These are phyloP conservation scores for Pollachius pollachius DNA, from an alignment of 2,113 vertebrate genomes.

Conservation along the genomic window DNA sequence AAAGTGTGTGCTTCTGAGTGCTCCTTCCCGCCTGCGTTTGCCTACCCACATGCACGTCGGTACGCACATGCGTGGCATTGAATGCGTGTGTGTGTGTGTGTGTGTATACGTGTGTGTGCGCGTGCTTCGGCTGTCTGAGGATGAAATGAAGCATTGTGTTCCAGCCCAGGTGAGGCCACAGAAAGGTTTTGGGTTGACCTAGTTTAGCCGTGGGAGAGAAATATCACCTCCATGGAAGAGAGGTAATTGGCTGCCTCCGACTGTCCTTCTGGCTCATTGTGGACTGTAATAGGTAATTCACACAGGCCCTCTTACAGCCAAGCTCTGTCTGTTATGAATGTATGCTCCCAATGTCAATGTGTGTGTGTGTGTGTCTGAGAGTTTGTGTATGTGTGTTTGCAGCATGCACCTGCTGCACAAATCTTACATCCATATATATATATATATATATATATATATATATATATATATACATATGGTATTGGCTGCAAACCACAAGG, in stretches of 20 bases:
- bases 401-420: slow-evolving; percentile 11
- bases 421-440: not conserved
- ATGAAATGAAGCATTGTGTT: slow-evolving; percentile 61
- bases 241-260: slow-evolving; percentile 71
- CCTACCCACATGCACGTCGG: not conserved
- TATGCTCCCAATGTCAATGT: not conserved
- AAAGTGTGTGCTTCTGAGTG: not conserved
- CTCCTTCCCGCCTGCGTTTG: no score
- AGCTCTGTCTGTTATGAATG: not conserved
- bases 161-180: slow-evolving; percentile 64
- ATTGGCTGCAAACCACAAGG: no score
- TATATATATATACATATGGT: no score
- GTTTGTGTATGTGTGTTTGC: slow-evolving; percentile 12
- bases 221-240: slow-evolving; percentile 65
- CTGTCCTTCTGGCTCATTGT: slow-evolving; percentile 69
- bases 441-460: not conserved
- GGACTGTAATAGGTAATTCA: slow-evolving; percentile 65
- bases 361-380: slow-evolving; percentile 20
- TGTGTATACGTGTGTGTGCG: slow-evolving; percentile 29
- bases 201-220: slow-evolving; percentile 72
- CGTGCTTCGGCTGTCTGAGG: slow-evolving; percentile 17
- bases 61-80: not conserved
- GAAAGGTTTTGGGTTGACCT: slow-evolving; percentile 68
- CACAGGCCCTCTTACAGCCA: slow-evolving; percentile 62
- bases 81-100: slow-evolving; percentile 12